phyloP scores from a whole-genome alignment of 2,113 vertebrate genomes.

The Scalopus aquaticus region DNA sequence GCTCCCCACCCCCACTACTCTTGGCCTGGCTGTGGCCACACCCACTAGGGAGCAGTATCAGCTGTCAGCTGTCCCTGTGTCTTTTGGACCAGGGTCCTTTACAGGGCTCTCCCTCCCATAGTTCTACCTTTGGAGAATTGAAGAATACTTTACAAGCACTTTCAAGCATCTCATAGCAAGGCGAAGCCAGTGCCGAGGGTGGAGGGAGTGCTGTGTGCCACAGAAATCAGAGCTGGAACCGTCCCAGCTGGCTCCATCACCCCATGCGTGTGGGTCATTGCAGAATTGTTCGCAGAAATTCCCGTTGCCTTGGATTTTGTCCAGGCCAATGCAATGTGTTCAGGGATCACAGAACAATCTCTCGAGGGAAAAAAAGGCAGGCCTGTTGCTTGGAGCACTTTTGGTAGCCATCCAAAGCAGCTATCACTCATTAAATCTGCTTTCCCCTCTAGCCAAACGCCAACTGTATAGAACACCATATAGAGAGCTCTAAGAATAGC shows the following conservation, averaged over 20 bases:
- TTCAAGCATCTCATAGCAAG: neutral
- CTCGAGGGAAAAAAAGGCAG: constrained; percentile 51
- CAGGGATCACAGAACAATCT: constrained; percentile 61
- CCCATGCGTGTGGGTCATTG: constrained; percentile 26
- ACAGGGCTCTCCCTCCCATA: neutral
- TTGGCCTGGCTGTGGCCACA: neutral
- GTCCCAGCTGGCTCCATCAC: constrained; percentile 28
- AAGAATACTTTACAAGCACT: constrained; percentile 10
- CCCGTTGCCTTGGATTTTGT: constrained; percentile 53
- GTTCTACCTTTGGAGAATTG: neutral
- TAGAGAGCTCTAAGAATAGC: constrained; percentile 66
- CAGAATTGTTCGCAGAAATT: constrained; percentile 56
- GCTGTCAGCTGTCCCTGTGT: constrained; percentile 30
- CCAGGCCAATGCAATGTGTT: constrained; percentile 42
- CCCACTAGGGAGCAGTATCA: neutral
- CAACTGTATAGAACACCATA: constrained; percentile 56
- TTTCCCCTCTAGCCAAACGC: constrained; percentile 63
- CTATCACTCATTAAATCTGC: constrained; percentile 61
- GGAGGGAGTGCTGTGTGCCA: neutral
- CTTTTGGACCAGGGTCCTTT: constrained; percentile 29
- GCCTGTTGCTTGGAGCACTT: constrained; percentile 60
- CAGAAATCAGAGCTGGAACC: constrained; percentile 31
- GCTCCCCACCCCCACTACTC: neutral
- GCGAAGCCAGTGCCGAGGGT: constrained; percentile 4
- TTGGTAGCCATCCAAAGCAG: constrained; percentile 64